phyloP scores from a whole-genome alignment of 2,888 invertebrate species.

The Amiota minor region DNA sequence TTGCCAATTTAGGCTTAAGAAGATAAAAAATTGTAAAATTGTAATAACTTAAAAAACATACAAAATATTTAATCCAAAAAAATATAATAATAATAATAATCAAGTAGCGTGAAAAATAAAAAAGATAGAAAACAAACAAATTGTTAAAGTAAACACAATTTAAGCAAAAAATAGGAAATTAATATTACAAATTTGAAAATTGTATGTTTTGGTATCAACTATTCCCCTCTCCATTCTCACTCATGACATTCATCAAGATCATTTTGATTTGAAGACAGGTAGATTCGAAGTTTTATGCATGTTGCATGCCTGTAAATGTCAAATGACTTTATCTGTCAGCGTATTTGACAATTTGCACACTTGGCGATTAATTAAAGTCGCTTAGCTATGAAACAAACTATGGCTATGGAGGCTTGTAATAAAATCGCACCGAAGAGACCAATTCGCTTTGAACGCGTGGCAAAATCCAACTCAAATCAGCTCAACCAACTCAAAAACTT shows the following conservation, averaged over 20 bases:
- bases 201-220: neutral
- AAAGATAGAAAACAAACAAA: neutral
- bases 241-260: no score
- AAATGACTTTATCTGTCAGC: slow-evolving; percentile 67
- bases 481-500: neutral
- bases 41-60: neutral
- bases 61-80: no score
- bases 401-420: neutral
- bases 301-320: slow-evolving; percentile 64
- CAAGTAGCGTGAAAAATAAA: neutral
- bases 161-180: slow-evolving; percentile 57
- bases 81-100: slow-evolving; percentile 10
- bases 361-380: slow-evolving; percentile 59
- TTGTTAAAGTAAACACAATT: slow-evolving; percentile 24
- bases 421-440: slow-evolving; percentile 29
- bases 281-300: slow-evolving; percentile 39
- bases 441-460: slow-evolving; percentile 7
- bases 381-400: slow-evolving; percentile 19
- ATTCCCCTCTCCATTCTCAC: no score
- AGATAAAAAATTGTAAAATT: no score
- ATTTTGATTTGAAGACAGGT: no score
- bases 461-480: neutral
- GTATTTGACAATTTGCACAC: slow-evolving; percentile 64
- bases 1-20: slow-evolving; percentile 46
- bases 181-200: slow-evolving; percentile 61